phyloP scores from a whole-genome alignment of 2,888 invertebrate species.

The Cheilosia pagana region DNA sequence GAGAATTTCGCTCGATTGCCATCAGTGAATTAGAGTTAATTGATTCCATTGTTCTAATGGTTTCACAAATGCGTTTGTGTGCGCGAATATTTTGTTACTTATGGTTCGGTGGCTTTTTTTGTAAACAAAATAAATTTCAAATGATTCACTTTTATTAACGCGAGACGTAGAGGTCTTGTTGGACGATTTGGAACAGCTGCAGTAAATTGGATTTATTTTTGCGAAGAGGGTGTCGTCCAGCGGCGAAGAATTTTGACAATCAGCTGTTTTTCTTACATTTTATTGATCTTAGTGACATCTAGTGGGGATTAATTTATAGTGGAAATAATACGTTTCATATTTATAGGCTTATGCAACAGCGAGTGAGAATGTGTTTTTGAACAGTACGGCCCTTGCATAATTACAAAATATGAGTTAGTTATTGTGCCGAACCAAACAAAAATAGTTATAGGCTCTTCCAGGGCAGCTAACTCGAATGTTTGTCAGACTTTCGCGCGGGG shows the following conservation, averaged over 20 bases:
- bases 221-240: background rate
- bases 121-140: conserved; percentile 33
- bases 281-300: conserved; percentile 32
- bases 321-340: background rate
- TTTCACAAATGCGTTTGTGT: conserved; percentile 50
- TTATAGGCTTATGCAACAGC: background rate
- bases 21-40: conserved; percentile 73
- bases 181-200: conserved; percentile 22
- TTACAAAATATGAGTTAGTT: too few species aligned
- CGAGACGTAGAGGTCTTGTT: conserved; percentile 9
- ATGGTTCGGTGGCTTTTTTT: conserved; percentile 13
- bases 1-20: conserved; percentile 77
- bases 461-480: too few species aligned
- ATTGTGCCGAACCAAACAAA: too few species aligned
- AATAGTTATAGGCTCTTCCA: too few species aligned
- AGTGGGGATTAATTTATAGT: background rate
- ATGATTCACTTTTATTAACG: conserved; percentile 38
- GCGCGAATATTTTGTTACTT: conserved; percentile 32
- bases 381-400: too few species aligned
- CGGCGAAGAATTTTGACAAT: conserved; percentile 40
- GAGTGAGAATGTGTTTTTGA: too few species aligned
- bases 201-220: conserved; percentile 24
- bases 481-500: too few species aligned
- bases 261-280: conserved; percentile 39
- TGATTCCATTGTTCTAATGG: conserved; percentile 73